Evolutionary conservation across 2,797 vertebrate species (phyloP).

Genomic region (Cirrhinus mrigala): DNA sequence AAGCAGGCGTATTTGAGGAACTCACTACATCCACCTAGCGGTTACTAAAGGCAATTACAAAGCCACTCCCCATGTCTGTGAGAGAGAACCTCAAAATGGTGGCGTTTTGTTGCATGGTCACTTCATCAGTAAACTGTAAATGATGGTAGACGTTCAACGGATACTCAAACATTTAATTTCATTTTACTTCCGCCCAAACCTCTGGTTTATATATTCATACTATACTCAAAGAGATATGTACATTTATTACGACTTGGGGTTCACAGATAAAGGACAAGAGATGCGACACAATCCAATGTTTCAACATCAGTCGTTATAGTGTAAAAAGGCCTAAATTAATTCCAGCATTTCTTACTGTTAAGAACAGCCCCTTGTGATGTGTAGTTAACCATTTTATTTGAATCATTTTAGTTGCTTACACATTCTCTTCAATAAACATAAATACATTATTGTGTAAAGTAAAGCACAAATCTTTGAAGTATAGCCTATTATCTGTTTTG

Average conservation of each 20-base stretch:
- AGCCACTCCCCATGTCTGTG: neutral
- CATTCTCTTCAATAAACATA: neutral
- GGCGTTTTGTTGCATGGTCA: neutral
- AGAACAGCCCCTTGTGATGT: neutral
- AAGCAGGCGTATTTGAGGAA: neutral
- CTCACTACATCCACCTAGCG: constrained; percentile 41
- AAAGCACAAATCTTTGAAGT: neutral
- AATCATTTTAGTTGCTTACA: neutral
- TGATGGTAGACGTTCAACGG: neutral
- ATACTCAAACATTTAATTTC: neutral
- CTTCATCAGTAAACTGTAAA: neutral
- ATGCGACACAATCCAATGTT: neutral
- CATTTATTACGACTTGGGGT: neutral
- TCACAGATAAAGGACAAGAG: neutral
- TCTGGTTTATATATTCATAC: neutral
- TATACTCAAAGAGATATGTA: no score
- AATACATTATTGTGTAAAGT: neutral
- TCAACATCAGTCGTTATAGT: neutral
- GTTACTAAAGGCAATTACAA: neutral
- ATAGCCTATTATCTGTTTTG: neutral
- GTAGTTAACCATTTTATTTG: neutral
- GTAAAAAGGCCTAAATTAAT: neutral
- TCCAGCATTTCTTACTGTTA: neutral
- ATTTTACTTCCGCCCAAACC: neutral
- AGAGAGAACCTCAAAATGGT: constrained; percentile 51